Conservation (phyloP, 2,797 vertebrate species). For the Tapirus indicus region DNA sequence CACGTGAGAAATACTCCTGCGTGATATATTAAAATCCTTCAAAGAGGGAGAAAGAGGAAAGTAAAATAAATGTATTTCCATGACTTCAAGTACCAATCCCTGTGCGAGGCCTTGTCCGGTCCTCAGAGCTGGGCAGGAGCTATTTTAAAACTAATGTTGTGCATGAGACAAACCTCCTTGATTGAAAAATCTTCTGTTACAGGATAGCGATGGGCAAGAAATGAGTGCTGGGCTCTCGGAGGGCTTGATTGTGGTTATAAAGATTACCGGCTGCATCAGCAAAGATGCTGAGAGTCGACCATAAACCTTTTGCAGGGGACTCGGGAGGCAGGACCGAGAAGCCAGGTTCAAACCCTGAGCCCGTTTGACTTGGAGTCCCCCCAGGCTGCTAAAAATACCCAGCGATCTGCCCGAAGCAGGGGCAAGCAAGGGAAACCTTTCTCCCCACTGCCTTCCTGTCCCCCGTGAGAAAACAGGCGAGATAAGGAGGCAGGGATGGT, state of each 20-base stretch:
- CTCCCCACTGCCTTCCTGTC: neutral
- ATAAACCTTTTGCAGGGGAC: slow-evolving; percentile 80
- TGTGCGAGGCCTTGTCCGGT: neutral
- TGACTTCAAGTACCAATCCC: slow-evolving; percentile 52
- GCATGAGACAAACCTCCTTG: neutral
- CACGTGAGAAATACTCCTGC: neutral
- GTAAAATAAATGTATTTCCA: slow-evolving; percentile 47
- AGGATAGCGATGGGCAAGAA: slow-evolving; percentile 73
- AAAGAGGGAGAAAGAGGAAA: neutral
- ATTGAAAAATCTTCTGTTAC: slow-evolving; percentile 66
- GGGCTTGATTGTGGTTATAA: slow-evolving; percentile 83
- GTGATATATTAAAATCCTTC: neutral
- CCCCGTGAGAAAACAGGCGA: neutral
- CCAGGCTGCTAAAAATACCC: slow-evolving; percentile 82
- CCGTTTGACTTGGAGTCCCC: slow-evolving; percentile 76
- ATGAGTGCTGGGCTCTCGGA: slow-evolving; percentile 74
- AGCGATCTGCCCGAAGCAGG: neutral
- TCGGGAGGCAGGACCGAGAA: slow-evolving; percentile 83
- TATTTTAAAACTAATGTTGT: slow-evolving; percentile 63
- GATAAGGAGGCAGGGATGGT: neutral
- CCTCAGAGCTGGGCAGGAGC: neutral
- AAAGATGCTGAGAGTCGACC: slow-evolving; percentile 70
- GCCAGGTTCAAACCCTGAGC: slow-evolving; percentile 80
- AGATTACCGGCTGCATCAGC: slow-evolving; percentile 84
- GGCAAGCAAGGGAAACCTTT: neutral